Evolutionary conservation across 2,888 invertebrate genomes (phyloP), one percentile per base, ranked within the genome.

Genomic region (Drosophila infuscata): DNA sequence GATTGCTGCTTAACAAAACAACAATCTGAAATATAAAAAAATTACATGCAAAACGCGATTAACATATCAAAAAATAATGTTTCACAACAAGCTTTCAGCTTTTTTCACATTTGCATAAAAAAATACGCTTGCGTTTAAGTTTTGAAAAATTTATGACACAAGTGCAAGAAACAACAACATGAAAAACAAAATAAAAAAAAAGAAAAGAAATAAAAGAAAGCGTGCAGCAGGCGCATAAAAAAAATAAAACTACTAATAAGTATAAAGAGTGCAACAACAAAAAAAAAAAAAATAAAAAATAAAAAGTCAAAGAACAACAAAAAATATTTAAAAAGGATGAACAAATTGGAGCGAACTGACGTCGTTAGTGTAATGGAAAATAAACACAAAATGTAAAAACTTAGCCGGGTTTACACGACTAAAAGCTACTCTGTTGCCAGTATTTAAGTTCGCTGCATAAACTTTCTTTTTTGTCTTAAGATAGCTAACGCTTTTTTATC

Each of bases 31-130:
- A 87, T 70, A 82, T 0, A 25, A 25, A 25, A 81, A 83, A 91
- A 83, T 91, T 82, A 90, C 89, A 89, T 91, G 90, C 83, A 71
- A 63, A 65, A 58, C 74, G 66, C 87, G 82, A 83, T 87, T 90
- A 87, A 88, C 87, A 87, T 88, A 88, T 88, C 86, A 88, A 88
- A 86, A 68, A 68, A 70, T 70, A 83, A 68, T 87, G 84, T 86
- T 85, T 84, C 69, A 82, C 85, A 81, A 75, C 80, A 78, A 80
- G 71, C 85, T 88, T 88, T 60, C 74, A 79, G 70, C 68, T 75
- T 68, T 11, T 69, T 56, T 65, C 41, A 52, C 70, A 62, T 67
- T 75, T 62, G 70, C 79, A 82, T 70, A 12, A 20, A 51, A 49
- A 57, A 35, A 53, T 20, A 59, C 57, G 58, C 60, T 83, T 74